Base-by-base conservation (phyloP, 2,888 invertebrate genomes). In the Pandemis heparana region DNA sequence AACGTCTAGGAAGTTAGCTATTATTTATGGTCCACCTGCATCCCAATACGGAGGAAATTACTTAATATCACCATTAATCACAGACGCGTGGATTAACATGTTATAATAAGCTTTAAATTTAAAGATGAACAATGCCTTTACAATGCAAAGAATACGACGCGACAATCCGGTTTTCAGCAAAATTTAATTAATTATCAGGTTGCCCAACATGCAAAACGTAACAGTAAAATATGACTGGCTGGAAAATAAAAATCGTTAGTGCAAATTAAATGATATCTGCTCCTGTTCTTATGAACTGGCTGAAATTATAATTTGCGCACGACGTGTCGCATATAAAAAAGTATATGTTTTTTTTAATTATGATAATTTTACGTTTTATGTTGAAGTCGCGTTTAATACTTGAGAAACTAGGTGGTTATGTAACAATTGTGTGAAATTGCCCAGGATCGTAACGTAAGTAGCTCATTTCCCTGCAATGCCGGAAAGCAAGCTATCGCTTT, bases 381-480 rank as follows among this genome's bases (percentile, higher is more conserved):
- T 61, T 66, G 53, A 12, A 23, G 63, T 32, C 38, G 14, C 39
- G 14, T 38, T 60, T 60, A n/a, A n/a, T 51, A 32, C 56, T 56
- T 10, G 64, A 53, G 60, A 53, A 70, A 69, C 74, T 39, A 41
- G 70, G 43, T 61, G 59, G 61, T 74, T 74, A 60, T 70, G 64
- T 74, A 74, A 60, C n/a, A 38, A 74, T 70, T 74, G 64, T 70
- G 43, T 65, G 61, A 61, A 65, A 65, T 66, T 70, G 53, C 14
- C 46, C 64, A 51, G 65, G 70, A 70, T 69, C 39, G 72, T 64
- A 73, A 71, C 39, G 72, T 64, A 73, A 71, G 65, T 61, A 69
- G 64, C 69, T 74, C 69, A 70, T 70, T 74, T 74, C 74, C 74
- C 65, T 74, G 56, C 60, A 59, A 41, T 74, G 74, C 74, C 70